phyloP scores from a whole-genome alignment of 2,113 vertebrate species.

The Charadrius vociferus region DNA sequence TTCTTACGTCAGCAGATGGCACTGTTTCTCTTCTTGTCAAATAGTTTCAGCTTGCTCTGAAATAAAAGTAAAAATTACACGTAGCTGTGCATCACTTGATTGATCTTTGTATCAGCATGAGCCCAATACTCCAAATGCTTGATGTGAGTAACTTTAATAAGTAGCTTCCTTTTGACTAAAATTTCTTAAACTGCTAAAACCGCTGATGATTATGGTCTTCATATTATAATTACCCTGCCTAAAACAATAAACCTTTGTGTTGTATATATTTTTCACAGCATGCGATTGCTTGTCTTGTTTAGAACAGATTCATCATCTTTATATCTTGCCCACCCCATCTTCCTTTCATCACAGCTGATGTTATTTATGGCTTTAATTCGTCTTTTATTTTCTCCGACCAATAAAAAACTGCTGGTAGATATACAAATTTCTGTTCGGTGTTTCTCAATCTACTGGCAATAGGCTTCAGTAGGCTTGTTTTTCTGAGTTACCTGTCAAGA shows the following conservation, averaged over 20 bases:
- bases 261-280: slow-evolving; percentile 48
- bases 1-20: slow-evolving; percentile 72
- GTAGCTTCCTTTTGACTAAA: slow-evolving; percentile 19
- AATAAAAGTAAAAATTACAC: slow-evolving; percentile 34
- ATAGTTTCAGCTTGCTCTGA: neutral
- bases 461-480: neutral
- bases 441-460: neutral
- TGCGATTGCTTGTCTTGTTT: slow-evolving; percentile 29
- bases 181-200: slow-evolving; percentile 22
- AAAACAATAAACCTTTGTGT: slow-evolving; percentile 46
- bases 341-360: slow-evolving; percentile 1
- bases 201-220: slow-evolving; percentile 21
- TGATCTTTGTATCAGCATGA: slow-evolving; percentile 49
- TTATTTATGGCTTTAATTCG: slow-evolving; percentile 45
- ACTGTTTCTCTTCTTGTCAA: slow-evolving; percentile 65
- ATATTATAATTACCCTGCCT: slow-evolving; percentile 27
- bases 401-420: slow-evolving; percentile 16
- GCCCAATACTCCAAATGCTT: slow-evolving; percentile 39
- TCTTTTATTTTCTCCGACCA: slow-evolving; percentile 19
- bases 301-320: slow-evolving; percentile 35
- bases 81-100: slow-evolving; percentile 21
- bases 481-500: neutral
- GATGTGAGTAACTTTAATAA: slow-evolving; percentile 35
- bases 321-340: neutral
- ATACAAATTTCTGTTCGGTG: neutral